Evolutionary conservation across 2,113 vertebrate genomes (phyloP).

Genomic region (Corydoras sp.): DNA sequence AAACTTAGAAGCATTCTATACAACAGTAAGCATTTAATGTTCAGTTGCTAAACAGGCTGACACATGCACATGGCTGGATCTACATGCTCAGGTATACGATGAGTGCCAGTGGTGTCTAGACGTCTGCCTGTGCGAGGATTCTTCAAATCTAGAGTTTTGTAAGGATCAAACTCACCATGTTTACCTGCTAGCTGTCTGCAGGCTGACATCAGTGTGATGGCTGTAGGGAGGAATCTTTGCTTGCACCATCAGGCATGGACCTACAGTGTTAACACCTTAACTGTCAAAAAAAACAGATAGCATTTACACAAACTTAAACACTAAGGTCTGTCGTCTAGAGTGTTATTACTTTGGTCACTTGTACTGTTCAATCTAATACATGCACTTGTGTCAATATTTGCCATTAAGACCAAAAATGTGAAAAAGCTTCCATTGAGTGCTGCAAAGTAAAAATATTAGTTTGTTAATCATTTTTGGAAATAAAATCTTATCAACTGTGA

Average conservation of each 20-base stretch:
- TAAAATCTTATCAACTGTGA: too few relatives aligned
- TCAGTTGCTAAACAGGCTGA: constrained; percentile 10
- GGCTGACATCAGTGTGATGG: constrained; percentile 1
- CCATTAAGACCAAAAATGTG: too few relatives aligned
- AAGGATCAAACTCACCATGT: constrained; percentile 1
- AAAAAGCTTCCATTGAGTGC: too few relatives aligned
- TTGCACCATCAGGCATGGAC: constrained; percentile 19
- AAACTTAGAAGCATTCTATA: too few relatives aligned
- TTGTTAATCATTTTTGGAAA: too few relatives aligned
- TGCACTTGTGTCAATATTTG: too few relatives aligned
- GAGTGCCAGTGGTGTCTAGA: constrained; percentile 29
- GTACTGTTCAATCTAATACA: too few relatives aligned
- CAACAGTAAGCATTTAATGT: not conserved
- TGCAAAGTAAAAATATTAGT: not conserved
- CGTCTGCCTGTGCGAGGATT: constrained; percentile 13
- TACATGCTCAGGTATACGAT: not conserved
- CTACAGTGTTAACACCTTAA: constrained; percentile 3
- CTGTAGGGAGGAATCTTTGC: constrained; percentile 15
- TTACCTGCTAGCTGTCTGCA: not conserved
- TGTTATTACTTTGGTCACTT: not conserved
- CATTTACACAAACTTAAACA: constrained; percentile 9
- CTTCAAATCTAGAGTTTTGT: constrained; percentile 13
- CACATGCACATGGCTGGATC: constrained; percentile 11
- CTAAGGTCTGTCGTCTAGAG: not conserved
- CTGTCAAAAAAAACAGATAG: constrained; percentile 31